Evolutionary conservation across 2,113 vertebrate species (phyloP).

Genomic region (Larimichthys polyactis): DNA sequence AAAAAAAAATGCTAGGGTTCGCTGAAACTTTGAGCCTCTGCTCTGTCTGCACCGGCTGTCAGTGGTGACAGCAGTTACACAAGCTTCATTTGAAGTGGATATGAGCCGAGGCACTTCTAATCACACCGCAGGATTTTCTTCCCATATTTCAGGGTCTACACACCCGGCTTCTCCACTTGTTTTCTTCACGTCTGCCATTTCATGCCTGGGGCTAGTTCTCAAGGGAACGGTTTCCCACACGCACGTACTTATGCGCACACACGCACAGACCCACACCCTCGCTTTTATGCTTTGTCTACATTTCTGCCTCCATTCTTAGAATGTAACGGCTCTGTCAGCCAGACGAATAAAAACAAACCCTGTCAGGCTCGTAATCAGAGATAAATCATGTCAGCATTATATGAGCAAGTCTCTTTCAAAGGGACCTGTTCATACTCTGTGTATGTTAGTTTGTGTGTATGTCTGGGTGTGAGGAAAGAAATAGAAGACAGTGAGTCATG

Average conservation of each 20-base stretch:
- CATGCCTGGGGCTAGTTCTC: slow-evolving; percentile 67
- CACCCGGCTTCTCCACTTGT: slow-evolving; percentile 44
- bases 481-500: slow-evolving; percentile 8
- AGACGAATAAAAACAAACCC: slow-evolving; percentile 56
- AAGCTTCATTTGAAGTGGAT: slow-evolving; percentile 46
- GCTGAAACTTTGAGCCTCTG: not conserved
- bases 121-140: slow-evolving; percentile 37
- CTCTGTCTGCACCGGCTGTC: slow-evolving; percentile 23
- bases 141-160: slow-evolving; percentile 39
- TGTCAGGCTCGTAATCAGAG: slow-evolving; percentile 51
- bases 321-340: slow-evolving; percentile 49
- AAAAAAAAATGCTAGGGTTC: slow-evolving; percentile 13
- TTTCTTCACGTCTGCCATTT: slow-evolving; percentile 59
- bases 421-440: slow-evolving; percentile 16
- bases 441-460: slow-evolving; percentile 3
- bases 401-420: slow-evolving; percentile 20
- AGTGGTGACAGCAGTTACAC: slow-evolving; percentile 30
- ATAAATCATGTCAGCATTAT: slow-evolving; percentile 58
- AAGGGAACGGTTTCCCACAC: slow-evolving; percentile 58
- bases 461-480: slow-evolving; percentile 28
- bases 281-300: slow-evolving; percentile 69
- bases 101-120: slow-evolving; percentile 24
- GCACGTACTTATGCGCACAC: slow-evolving; percentile 14
- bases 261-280: slow-evolving; percentile 44
- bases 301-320: slow-evolving; percentile 51